phyloP scores from a whole-genome alignment of 2,888 invertebrate genomes.

The Lypha dubia region DNA sequence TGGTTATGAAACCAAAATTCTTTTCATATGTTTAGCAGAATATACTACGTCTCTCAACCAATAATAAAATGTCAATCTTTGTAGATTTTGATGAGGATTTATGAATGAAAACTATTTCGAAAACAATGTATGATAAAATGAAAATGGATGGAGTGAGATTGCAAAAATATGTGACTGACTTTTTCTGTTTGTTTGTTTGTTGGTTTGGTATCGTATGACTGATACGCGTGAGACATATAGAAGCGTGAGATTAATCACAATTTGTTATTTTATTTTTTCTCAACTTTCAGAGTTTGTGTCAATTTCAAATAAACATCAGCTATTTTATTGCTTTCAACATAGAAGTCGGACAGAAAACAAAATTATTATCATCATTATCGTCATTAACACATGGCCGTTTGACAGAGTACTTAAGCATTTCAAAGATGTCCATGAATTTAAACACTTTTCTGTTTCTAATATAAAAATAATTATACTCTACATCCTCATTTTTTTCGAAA shows the following conservation, averaged over 20 bases:
- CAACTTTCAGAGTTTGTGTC: conserved; percentile 22
- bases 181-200: conserved; percentile 47
- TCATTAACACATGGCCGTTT: conserved; percentile 54
- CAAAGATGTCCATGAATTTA: conserved; percentile 39
- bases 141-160: conserved; percentile 11
- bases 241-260: conserved; percentile 73
- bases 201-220: conserved; percentile 68
- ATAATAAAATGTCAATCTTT: conserved; percentile 35
- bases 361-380: conserved; percentile 11
- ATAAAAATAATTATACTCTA: conserved; percentile 43
- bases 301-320: conserved; percentile 36
- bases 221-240: conserved; percentile 75
- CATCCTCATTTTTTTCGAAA: conserved; percentile 57
- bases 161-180: conserved; percentile 28
- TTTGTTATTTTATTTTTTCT: conserved; percentile 35
- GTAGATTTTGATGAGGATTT: conserved; percentile 58
- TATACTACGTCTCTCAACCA: neutral
- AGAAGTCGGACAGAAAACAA: conserved; percentile 19
- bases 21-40: neutral
- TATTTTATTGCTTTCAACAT: neutral
- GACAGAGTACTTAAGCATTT: conserved; percentile 33
- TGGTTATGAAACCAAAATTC: neutral
- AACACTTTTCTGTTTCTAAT: conserved; percentile 51
- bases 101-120: conserved; percentile 68
- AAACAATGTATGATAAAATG: conserved; percentile 46